Percentiles rank a stretch among this genome's conserved stretches.
Conservation (phyloP, 2,888 invertebrate species). For the Hartigia nigra region DNA sequence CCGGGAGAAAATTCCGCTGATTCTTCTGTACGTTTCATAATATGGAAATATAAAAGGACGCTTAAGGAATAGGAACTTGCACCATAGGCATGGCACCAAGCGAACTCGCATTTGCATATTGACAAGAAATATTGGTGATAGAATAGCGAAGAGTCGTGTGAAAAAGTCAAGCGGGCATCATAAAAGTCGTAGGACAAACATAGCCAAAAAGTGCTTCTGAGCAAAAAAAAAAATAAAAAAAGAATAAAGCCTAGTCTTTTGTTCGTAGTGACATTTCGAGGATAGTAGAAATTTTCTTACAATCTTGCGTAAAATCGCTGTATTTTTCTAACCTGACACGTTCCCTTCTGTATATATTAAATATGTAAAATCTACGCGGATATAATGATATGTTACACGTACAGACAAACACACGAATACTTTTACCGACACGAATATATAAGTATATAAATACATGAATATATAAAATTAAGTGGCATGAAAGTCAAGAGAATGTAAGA, state of each 20-base stretch:
- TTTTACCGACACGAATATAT: background rate
- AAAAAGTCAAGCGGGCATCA: background rate
- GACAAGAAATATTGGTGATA: background rate
- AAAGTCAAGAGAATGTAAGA: slow-evolving; percentile 15
- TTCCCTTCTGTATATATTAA: slow-evolving; percentile 56
- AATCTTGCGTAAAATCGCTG: slow-evolving; percentile 57
- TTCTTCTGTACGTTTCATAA: background rate
- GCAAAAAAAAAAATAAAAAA: slow-evolving; percentile 18
- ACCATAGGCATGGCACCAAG: background rate
- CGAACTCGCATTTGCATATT: background rate
- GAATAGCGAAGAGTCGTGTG: background rate
- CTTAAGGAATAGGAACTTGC: background rate
- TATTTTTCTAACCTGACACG: slow-evolving; percentile 64
- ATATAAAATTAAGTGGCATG: slow-evolving; percentile 32
- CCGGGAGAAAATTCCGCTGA: background rate
- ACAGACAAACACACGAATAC: background rate
- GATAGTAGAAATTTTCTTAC: slow-evolving; percentile 51
- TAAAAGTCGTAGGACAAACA: slow-evolving; percentile 16
- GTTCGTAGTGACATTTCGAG: slow-evolving; percentile 32
- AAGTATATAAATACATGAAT: slow-evolving; percentile 26
- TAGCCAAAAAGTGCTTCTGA: slow-evolving; percentile 39
- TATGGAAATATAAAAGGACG: background rate
- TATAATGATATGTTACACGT: background rate
- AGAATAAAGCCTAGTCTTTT: slow-evolving; percentile 17
- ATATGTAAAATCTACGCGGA: background rate